Evolutionary conservation across 2,113 vertebrate species (phyloP).

Genomic region (Takifugu bimaculatus): DNA sequence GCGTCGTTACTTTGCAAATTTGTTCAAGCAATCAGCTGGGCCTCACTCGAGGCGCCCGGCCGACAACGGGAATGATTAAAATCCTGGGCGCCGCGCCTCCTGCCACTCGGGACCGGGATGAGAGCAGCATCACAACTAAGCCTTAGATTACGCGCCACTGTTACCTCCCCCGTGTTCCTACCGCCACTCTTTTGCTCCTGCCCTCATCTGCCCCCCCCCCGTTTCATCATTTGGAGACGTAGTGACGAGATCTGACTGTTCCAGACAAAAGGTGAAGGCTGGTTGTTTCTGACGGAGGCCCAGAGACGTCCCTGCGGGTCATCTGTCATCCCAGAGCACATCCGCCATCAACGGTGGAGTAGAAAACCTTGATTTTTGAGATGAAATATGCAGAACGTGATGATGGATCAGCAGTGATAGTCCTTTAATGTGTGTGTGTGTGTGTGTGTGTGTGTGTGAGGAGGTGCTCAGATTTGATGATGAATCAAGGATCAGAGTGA

Average conservation of each 20-base stretch:
- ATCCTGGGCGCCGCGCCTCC: constrained; percentile 53
- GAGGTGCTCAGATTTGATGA: not conserved
- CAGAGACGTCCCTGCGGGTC: constrained; percentile 27
- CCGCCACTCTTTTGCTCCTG: constrained; percentile 22
- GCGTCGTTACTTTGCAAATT: constrained; percentile 76
- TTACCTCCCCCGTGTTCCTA: constrained; percentile 44
- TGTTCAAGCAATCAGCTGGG: constrained; percentile 73
- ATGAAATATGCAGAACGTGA: constrained; percentile 42
- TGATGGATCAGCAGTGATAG: constrained; percentile 20
- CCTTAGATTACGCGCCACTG: constrained; percentile 60
- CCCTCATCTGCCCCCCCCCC: constrained; percentile 41
- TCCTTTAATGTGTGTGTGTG: constrained; percentile 9
- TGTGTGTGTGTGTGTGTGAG: not conserved
- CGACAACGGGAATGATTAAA: constrained; percentile 73
- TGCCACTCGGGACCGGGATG: constrained; percentile 59
- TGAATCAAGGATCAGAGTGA: too few relatives aligned
- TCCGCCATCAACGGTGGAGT: constrained; percentile 13
- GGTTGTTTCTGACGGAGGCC: constrained; percentile 35
- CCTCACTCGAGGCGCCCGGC: constrained; percentile 67
- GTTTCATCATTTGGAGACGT: constrained; percentile 31
- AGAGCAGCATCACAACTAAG: constrained; percentile 70
- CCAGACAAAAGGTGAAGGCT: constrained; percentile 44
- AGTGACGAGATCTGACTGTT: constrained; percentile 60
- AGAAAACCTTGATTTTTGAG: constrained; percentile 25
- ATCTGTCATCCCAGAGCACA: constrained; percentile 22